A percentile compares a stretch with the other conserved stretches of the same genome.
Conservation (phyloP, 2,888 invertebrate genomes). For the Oegoconia quadripuncta region DNA sequence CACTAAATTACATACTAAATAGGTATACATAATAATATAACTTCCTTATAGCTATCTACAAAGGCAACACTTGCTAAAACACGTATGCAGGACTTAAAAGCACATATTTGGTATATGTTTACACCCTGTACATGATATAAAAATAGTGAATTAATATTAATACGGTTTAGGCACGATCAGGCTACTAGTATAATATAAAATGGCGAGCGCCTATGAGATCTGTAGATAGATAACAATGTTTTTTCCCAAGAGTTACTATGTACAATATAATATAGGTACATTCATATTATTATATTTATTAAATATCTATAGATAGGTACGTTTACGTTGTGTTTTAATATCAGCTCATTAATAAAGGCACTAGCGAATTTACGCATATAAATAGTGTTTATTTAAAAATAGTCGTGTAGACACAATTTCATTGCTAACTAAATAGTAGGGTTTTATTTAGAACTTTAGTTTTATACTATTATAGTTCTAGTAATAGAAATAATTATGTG, state of each 20-base stretch:
- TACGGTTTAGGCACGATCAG: conserved; percentile 63
- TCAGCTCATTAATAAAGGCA: conserved; percentile 43
- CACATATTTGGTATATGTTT: conserved; percentile 75
- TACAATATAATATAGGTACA: conserved; percentile 1
- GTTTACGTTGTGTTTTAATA: conserved; percentile 25
- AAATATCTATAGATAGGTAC: no score
- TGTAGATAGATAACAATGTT: conserved; percentile 36
- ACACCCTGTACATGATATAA: conserved; percentile 77
- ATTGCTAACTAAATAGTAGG: no score
- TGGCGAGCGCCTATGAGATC: conserved; percentile 68
- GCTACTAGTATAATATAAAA: conserved; percentile 45
- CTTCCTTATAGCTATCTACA: conserved; percentile 37
- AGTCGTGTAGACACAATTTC: no score
- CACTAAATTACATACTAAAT: no score
- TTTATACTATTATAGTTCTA: no score
- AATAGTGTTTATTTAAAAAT: no score
- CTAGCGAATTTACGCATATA: conserved; percentile 17
- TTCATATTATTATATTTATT: no score
- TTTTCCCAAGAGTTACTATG: neutral
- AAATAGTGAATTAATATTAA: conserved; percentile 63
- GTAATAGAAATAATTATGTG: no score
- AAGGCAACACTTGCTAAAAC: conserved; percentile 69
- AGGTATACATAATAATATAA: conserved; percentile 19
- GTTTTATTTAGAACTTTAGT: no score
- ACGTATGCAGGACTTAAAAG: conserved; percentile 64